These are phyloP conservation scores for Cylas formicarius DNA, from an alignment of 1,140 invertebrate genomes.

Conservation along the genomic window DNA sequence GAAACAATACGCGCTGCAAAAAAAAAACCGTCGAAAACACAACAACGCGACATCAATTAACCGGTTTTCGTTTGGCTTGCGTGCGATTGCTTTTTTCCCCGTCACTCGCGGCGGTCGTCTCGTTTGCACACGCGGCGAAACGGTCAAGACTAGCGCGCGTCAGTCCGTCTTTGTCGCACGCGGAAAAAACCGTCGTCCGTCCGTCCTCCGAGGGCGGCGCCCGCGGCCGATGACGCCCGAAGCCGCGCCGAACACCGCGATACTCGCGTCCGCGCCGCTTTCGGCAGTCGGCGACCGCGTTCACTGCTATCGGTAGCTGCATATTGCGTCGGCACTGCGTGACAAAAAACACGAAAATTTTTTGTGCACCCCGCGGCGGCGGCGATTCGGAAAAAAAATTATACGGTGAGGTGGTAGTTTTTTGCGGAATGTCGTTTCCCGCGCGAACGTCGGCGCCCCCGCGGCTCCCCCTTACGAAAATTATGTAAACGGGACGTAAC, in stretches of 20 bases:
- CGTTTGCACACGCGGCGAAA: too few species aligned
- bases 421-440: too few species aligned
- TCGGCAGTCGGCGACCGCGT: conserved; percentile 19
- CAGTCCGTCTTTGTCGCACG: conserved; percentile 14
- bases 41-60: conserved; percentile 4
- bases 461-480: too few species aligned
- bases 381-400: too few species aligned
- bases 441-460: too few species aligned
- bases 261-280: conserved; percentile 15
- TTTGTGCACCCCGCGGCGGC: too few species aligned
- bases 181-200: conserved; percentile 18
- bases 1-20: too few species aligned
- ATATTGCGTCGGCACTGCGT: too few species aligned
- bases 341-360: too few species aligned
- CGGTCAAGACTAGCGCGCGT: conserved; percentile 6
- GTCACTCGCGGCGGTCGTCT: conserved; percentile 8
- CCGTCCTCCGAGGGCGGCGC: conserved; percentile 22
- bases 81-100: neutral
- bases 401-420: too few species aligned
- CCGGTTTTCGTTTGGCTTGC: conserved; percentile 4
- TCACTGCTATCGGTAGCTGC: conserved; percentile 17
- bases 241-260: conserved; percentile 12
- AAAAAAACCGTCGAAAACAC: too few species aligned
- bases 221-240: conserved; percentile 18
- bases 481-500: too few species aligned